Evolutionary conservation across 2,797 vertebrate species (phyloP), one percentile per base, ranked within the genome.

Genomic region (Neopelma chrysocephalum): DNA sequence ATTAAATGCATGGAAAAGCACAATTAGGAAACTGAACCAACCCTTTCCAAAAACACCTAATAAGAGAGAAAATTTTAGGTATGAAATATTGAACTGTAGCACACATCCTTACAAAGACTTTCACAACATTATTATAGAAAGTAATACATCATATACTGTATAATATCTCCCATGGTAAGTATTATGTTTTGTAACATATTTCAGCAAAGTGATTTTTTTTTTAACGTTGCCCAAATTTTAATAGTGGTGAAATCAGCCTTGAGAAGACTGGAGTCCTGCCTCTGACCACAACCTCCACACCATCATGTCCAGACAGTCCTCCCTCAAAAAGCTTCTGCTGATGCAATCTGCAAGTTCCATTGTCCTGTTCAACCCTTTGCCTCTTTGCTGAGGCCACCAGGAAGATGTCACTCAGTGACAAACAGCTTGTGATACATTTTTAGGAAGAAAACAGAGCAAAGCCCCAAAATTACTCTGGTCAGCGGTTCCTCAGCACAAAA

Each of bases 131-230:
- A 29, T 36, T 12, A 42, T 6, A 80, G 17, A 48, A 10, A 72
- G 31, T 14, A 38, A 50, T 22, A 34, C 2, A 70, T 2, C 0
- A 56, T 10, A 38, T 14, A 29, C 4, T 32, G 6, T 20, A 12
- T 9, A 64, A 47, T 15, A 85, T 2, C 50, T 40, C 32, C 38
- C 38, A 34, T 32, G 65, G 2, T 25, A 42, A 50, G 23, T 25
- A 56, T 65, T 57, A 62, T 19, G 9, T 23, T n/a, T 29, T 57
- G 23, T 34, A 73, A 32, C 40, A 27, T 29, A 40, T 72, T 76
- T 72, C 10, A 76, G 8, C 31, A 3, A 58, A 68, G 25, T 15
- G 0, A 11, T 31, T 36, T 56, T 51, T 43, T 62, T n/a, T 66
- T 15, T 36, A 62, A 47, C 7, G 21, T 40, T 45, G 25, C 4